Evolutionary conservation across 2,113 vertebrate genomes (phyloP), one percentile per base, ranked within the genome.

Genomic region (Sarotherodon lohbergeri): DNA sequence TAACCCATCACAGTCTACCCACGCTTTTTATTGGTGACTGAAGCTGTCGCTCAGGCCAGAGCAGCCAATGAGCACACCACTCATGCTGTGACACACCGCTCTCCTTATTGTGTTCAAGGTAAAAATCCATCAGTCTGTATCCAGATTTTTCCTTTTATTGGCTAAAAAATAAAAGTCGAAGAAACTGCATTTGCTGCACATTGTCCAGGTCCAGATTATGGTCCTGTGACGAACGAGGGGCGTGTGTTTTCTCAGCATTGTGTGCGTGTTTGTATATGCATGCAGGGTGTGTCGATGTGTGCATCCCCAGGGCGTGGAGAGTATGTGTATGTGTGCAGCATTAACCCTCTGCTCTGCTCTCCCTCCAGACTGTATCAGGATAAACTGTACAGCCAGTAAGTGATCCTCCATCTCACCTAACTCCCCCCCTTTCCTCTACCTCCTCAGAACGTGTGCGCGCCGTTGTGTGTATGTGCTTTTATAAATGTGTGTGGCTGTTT

Each of bases 321-420:
- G 95, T 97, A 94, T 98, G 96, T 98, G 97, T 90, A 41, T 98
- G 97, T 98, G 97, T 99, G 99, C 99, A 99, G 99, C 98, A 98
- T 94, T 98, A 98, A 99, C 98, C 97, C 99, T 99, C 98, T 99
- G 98, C 98, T 99, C 98, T 99, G 95, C 95, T 98, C 98, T 98
- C 97, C 98, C 99, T 99, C 98, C 99, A 99, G 99, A 99, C 98
- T 99, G 99, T 99, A 98, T 99, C 98, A 99, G 98, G 99, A 99
- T 99, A 98, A 99, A 99, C 98, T 99, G 99, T 99, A 99, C 99
- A 96, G 97, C 98, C 98, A 99, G 99, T 99, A 99, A 99, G 99
- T 99, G 97, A 97, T 97, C 97, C 97, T 98, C 92, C 95, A 94
- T 97, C 96, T 97, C 97, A 97, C 95, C 97, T 97, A 96, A 94